Conservation (phyloP, 2,888 invertebrate genomes). For the Nycteola revayana region DNA sequence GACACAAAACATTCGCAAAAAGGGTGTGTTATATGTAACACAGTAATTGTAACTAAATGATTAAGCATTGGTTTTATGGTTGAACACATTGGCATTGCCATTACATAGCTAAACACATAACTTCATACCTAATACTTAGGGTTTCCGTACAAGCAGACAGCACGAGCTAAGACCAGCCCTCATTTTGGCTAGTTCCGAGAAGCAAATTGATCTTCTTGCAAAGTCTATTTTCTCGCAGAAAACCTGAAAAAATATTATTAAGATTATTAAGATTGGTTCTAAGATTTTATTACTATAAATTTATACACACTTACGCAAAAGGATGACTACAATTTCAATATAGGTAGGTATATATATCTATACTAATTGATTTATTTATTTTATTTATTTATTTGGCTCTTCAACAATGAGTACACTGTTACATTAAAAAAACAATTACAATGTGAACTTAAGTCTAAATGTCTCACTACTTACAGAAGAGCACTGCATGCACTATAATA, state of each 20-base stretch:
- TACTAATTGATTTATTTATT: neutral
- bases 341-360: neutral
- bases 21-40: neutral
- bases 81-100: constrained; percentile 6
- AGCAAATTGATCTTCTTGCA: constrained; percentile 88
- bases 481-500: neutral
- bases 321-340: no score
- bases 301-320: no score
- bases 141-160: constrained; percentile 85
- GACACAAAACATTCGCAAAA: no score
- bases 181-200: constrained; percentile 90
- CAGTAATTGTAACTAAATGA: neutral
- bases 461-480: no score
- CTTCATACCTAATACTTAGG: constrained; percentile 23
- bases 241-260: constrained; percentile 86
- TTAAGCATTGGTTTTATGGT: neutral
- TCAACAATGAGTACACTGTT: no score
- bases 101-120: neutral
- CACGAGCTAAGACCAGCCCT: constrained; percentile 91
- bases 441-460: no score
- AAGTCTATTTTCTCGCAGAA: constrained; percentile 93
- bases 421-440: no score
- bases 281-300: no score
- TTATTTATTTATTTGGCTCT: no score
- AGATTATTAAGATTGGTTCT: no score